Evolutionary conservation across 1,140 invertebrate genomes (phyloP).

Genomic region (Drosophila grimshawi): DNA sequence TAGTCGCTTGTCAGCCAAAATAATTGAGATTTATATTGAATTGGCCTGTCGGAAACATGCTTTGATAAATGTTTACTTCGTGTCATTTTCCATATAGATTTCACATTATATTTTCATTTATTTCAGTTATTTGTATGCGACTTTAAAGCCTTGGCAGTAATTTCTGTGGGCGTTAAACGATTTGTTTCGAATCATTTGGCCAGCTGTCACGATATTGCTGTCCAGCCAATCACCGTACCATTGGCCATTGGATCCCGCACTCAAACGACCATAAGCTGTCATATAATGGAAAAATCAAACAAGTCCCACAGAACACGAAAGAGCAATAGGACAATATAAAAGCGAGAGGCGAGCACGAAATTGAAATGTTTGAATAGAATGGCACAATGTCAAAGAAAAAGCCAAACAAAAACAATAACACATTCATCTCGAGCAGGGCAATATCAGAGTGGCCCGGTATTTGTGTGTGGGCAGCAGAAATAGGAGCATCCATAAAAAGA

Average conservation of each 20-base stretch:
- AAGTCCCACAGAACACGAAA: constrained; percentile 32
- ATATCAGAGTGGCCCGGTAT: background rate
- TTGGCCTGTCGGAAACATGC: constrained; percentile 9
- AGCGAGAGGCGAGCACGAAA: constrained; percentile 22
- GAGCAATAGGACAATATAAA: constrained; percentile 29
- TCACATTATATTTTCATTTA: constrained; percentile 4
- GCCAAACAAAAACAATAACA: constrained; percentile 1
- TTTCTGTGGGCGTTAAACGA: constrained; percentile 12
- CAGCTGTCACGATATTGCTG: constrained; percentile 11
- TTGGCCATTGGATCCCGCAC: background rate
- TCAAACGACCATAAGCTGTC: constrained; percentile 39
- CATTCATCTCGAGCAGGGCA: background rate
- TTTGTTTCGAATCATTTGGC: constrained; percentile 23
- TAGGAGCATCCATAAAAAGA: background rate
- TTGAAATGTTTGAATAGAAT: constrained; percentile 27
- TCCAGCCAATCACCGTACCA: constrained; percentile 17
- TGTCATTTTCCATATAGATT: constrained; percentile 17
- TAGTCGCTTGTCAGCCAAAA: constrained; percentile 19
- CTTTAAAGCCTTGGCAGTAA: constrained; percentile 6
- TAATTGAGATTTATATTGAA: constrained; percentile 65
- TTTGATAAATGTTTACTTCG: constrained; percentile 37
- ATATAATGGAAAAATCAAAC: constrained; percentile 48
- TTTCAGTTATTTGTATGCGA: constrained; percentile 41
- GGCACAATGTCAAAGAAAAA: constrained; percentile 1
- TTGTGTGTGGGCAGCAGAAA: background rate